These are phyloP conservation scores for Sitobion miscanthi DNA, from an alignment of 1,140 invertebrate genomes.

Conservation along the genomic window DNA sequence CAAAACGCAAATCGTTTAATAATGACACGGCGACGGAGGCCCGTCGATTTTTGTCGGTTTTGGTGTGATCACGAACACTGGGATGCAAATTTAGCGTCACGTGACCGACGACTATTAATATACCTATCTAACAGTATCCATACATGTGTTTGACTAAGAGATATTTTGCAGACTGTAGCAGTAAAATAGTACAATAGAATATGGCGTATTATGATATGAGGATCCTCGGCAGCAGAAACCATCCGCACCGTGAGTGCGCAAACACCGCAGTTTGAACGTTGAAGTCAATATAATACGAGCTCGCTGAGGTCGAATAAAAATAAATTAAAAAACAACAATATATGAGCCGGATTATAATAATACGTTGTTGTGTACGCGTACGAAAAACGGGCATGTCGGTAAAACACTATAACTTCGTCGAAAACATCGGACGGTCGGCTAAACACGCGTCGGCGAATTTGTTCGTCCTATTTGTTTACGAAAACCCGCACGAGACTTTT, in stretches of 20 bases:
- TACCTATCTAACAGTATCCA: neutral
- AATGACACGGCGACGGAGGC: neutral
- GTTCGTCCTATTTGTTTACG: neutral
- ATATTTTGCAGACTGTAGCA: neutral
- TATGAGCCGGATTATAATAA: neutral
- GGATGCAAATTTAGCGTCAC: neutral
- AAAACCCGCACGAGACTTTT: constrained; percentile 22
- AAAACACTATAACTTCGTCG: neutral
- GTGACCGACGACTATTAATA: neutral
- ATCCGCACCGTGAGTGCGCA: neutral
- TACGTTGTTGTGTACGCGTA: neutral
- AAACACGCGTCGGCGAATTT: neutral
- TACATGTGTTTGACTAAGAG: neutral
- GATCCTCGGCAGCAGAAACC: neutral
- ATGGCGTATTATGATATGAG: neutral
- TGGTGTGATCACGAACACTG: neutral
- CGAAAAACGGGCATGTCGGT: neutral
- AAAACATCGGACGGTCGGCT: neutral
- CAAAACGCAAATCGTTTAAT: neutral
- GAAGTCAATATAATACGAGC: neutral
- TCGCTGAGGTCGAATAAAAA: neutral
- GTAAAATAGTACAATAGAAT: neutral
- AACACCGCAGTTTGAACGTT: neutral
- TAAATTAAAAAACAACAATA: neutral
- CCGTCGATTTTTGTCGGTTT: neutral